Evolutionary conservation across 2,888 invertebrate species (phyloP).

Genomic region (Standfussiana lucernea): DNA sequence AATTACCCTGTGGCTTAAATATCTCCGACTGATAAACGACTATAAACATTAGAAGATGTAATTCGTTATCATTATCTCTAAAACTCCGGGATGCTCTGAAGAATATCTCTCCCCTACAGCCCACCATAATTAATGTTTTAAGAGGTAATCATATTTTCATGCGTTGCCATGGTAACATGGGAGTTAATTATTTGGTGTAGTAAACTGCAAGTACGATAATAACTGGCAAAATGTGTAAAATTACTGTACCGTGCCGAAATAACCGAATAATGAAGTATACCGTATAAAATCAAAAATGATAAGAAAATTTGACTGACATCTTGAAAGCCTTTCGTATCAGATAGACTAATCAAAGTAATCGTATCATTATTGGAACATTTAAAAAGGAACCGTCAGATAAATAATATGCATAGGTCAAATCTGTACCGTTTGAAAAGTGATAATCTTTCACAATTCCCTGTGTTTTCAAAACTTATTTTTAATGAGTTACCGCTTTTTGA

Average conservation of each 20-base stretch:
- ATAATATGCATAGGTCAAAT: not conserved
- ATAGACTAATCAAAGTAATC: not conserved
- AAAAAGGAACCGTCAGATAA: not conserved
- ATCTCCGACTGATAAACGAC: not conserved
- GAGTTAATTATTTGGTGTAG: not conserved
- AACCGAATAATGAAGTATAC: not conserved
- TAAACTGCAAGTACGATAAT: not conserved
- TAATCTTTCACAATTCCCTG: too few relatives aligned
- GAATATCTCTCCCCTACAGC: constrained; percentile 5
- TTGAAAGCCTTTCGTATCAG: not conserved
- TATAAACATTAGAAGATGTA: constrained; percentile 1
- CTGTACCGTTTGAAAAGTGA: too few relatives aligned
- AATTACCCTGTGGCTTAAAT: not conserved
- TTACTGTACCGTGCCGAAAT: not conserved
- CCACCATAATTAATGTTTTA: constrained; percentile 36
- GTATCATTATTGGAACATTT: not conserved
- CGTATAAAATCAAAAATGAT: not conserved
- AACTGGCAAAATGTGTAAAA: not conserved
- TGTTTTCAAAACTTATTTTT: too few relatives aligned
- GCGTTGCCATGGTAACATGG: constrained; percentile 21
- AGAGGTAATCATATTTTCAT: constrained; percentile 36
- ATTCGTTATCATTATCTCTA: constrained; percentile 37
- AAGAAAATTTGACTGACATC: not conserved
- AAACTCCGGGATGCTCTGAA: constrained; percentile 18
- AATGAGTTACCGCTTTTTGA: too few relatives aligned